phyloP scores from a whole-genome alignment of 2,888 invertebrate species.

The Pyrochroa serraticornis region DNA sequence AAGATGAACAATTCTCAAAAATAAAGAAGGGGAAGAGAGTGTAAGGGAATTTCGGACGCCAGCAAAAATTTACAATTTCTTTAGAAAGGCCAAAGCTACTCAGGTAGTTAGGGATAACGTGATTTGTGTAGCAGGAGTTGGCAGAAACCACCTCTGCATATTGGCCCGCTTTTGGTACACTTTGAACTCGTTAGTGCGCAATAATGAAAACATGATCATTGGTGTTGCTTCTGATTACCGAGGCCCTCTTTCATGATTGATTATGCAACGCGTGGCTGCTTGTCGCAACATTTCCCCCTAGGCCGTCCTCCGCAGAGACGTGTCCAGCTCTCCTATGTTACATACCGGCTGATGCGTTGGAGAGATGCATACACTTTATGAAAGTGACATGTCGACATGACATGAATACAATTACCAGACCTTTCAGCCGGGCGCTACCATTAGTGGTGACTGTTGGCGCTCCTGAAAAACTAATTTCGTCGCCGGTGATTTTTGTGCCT shows the following conservation, averaged over 20 bases:
- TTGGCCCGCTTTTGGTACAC: too few relatives aligned
- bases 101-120: too few relatives aligned
- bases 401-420: slow-evolving; percentile 36
- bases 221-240: slow-evolving; percentile 12
- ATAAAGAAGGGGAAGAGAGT: too few relatives aligned
- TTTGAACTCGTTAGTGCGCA: not conserved
- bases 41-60: too few relatives aligned
- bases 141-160: too few relatives aligned
- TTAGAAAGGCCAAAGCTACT: too few relatives aligned
- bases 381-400: slow-evolving; percentile 38
- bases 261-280: slow-evolving; percentile 11
- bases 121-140: too few relatives aligned
- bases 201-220: slow-evolving; percentile 6
- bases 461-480: not conserved
- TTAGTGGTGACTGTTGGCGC: not conserved
- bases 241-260: slow-evolving; percentile 16
- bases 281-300: slow-evolving; percentile 12
- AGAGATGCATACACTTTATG: slow-evolving; percentile 31
- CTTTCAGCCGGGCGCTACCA: slow-evolving; percentile 3
- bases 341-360: slow-evolving; percentile 9
- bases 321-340: slow-evolving; percentile 7
- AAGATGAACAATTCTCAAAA: too few relatives aligned
- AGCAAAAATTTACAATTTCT: too few relatives aligned
- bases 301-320: slow-evolving; percentile 4
- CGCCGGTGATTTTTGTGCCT: slow-evolving; percentile 3